A percentile compares a stretch with the other conserved stretches of the same genome.
These are phyloP conservation scores for Cyanistes caeruleus DNA, from an alignment of 2,113 vertebrate species.

Conservation along the genomic window DNA sequence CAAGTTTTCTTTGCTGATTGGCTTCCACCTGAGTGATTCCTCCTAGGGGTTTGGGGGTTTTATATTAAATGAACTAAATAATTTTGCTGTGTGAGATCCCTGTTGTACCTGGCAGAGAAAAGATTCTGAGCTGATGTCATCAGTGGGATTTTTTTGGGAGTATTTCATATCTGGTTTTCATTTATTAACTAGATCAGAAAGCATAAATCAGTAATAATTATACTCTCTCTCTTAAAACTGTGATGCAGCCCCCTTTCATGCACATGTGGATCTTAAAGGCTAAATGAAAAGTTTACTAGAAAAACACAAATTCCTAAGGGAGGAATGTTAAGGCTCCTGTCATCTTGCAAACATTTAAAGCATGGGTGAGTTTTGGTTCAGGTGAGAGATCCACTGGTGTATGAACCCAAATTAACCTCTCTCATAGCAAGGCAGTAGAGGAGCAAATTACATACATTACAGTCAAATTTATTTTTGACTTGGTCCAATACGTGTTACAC, in stretches of 20 bases:
- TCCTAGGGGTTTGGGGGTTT: accelerated
- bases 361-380: neutral
- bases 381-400: neutral
- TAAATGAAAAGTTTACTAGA: neutral
- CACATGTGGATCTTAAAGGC: neutral
- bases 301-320: neutral
- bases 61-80: neutral
- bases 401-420: neutral
- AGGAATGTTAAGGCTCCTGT: neutral
- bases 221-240: neutral
- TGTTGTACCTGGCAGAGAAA: neutral
- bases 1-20: neutral
- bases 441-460: neutral
- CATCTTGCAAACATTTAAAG: neutral
- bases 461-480: neutral
- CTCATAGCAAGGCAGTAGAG: neutral
- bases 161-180: neutral
- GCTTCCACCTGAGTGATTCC: neutral
- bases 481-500: neutral
- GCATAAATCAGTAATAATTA: neutral
- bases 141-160: neutral
- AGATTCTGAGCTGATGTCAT: neutral
- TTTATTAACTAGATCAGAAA: neutral
- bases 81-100: neutral
- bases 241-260: neutral